These are phyloP conservation scores for Caenorhabditis macrosperma DNA, from an alignment of 2,888 invertebrate genomes.

Conservation along the genomic window DNA sequence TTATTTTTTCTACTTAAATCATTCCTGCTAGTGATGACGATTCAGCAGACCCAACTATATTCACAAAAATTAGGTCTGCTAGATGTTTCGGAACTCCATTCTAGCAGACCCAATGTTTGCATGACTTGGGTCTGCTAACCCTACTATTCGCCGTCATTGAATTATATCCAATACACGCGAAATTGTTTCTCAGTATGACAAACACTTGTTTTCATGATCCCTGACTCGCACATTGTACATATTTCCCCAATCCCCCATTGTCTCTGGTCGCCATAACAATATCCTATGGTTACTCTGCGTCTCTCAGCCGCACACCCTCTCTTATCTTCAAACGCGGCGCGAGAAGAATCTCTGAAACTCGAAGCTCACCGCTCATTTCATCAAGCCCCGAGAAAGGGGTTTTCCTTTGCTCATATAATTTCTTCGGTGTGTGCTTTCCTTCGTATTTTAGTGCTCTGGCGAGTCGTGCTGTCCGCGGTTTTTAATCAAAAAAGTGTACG, in stretches of 20 bases:
- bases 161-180: too few species aligned
- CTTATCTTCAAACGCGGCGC: background rate
- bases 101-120: background rate
- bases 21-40: background rate
- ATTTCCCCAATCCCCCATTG: too few species aligned
- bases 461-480: background rate
- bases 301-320: background rate
- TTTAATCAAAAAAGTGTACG: constrained; percentile 36
- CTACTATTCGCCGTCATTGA: too few species aligned
- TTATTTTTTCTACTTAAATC: background rate
- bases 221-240: too few species aligned
- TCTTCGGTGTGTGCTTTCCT: background rate
- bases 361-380: too few species aligned
- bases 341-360: background rate
- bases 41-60: background rate
- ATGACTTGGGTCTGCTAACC: too few species aligned
- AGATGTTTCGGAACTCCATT: too few species aligned
- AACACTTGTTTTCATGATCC: background rate
- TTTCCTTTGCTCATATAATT: background rate
- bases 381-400: too few species aligned
- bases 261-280: background rate
- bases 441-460: constrained; percentile 6
- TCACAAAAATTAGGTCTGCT: background rate
- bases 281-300: background rate
- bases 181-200: background rate